Conservation (phyloP, 2,888 invertebrate genomes). For the Callyntrura sp. region DNA sequence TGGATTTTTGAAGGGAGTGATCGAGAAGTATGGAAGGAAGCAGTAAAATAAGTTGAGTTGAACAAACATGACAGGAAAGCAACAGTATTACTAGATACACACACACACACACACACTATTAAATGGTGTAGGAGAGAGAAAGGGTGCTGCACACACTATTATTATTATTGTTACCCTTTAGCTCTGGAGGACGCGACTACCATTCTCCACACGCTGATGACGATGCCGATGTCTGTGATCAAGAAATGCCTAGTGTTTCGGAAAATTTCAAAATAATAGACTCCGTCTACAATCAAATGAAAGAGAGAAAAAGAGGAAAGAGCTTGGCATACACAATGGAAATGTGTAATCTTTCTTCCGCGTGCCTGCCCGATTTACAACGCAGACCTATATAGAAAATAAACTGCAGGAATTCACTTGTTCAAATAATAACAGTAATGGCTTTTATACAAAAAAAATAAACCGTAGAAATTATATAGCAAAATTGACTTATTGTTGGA, state of each 20-base stretch:
- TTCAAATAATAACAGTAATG: constrained; percentile 4
- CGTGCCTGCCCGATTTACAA: constrained; percentile 26
- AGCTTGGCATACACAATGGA: background rate
- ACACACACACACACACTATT: no score
- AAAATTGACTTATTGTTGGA: no score
- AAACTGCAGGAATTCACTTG: background rate
- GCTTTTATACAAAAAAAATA: background rate
- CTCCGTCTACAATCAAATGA: background rate
- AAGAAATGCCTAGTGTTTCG: constrained; percentile 28
- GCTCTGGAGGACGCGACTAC: no score
- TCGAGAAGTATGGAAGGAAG: no score
- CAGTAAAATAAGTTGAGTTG: constrained; percentile 36
- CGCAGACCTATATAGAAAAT: no score
- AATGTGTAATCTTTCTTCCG: constrained; percentile 35
- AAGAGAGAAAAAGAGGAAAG: background rate
- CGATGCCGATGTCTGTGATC: constrained; percentile 27
- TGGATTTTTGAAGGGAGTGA: constrained; percentile 41
- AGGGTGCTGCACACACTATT: background rate
- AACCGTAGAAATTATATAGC: background rate
- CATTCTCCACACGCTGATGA: background rate
- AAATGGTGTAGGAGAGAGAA: background rate
- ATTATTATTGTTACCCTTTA: no score
- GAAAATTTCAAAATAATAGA: constrained; percentile 33
- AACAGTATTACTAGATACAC: background rate
- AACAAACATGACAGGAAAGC: constrained; percentile 37